Evolutionary conservation across 1,140 invertebrate species (phyloP).

Genomic region (Drosophila busckii): DNA sequence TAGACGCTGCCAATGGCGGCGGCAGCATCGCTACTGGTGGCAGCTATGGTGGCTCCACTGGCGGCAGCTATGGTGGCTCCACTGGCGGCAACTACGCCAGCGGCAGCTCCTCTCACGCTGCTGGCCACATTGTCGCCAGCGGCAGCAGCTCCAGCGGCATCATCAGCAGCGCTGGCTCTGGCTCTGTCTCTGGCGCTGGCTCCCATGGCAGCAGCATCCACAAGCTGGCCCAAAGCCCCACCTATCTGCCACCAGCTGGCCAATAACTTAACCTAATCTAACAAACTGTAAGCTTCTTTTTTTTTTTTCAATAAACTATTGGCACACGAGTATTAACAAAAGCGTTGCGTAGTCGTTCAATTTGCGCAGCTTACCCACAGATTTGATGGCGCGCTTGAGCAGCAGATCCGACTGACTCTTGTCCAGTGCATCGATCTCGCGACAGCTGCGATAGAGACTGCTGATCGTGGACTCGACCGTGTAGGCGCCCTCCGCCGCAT

Average conservation of each 20-base stretch:
- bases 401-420: slow-evolving; percentile 72
- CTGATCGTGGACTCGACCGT: slow-evolving; percentile 66
- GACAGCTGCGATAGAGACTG: slow-evolving; percentile 68
- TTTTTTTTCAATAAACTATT: too few relatives aligned
- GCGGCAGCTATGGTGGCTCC: background rate
- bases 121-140: slow-evolving; percentile 1
- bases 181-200: slow-evolving; percentile 1
- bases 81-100: slow-evolving; percentile 10
- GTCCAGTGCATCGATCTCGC: slow-evolving; percentile 69
- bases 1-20: slow-evolving; percentile 48
- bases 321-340: too few relatives aligned
- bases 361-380: slow-evolving; percentile 59
- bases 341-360: too few relatives aligned
- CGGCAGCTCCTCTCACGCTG: background rate
- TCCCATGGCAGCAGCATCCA: slow-evolving; percentile 11
- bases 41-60: slow-evolving; percentile 7
- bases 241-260: slow-evolving; percentile 52
- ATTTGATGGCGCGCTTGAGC: slow-evolving; percentile 62
- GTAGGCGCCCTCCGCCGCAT: slow-evolving; percentile 50
- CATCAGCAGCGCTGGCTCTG: slow-evolving; percentile 3
- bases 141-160: slow-evolving; percentile 13
- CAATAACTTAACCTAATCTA: slow-evolving; percentile 27
- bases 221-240: slow-evolving; percentile 44
- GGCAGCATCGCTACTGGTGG: slow-evolving; percentile 27
- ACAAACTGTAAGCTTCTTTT: slow-evolving; percentile 9